These are phyloP conservation scores for Apodemus speciosus DNA, from an alignment of 2,113 vertebrate genomes.

Conservation along the genomic window DNA sequence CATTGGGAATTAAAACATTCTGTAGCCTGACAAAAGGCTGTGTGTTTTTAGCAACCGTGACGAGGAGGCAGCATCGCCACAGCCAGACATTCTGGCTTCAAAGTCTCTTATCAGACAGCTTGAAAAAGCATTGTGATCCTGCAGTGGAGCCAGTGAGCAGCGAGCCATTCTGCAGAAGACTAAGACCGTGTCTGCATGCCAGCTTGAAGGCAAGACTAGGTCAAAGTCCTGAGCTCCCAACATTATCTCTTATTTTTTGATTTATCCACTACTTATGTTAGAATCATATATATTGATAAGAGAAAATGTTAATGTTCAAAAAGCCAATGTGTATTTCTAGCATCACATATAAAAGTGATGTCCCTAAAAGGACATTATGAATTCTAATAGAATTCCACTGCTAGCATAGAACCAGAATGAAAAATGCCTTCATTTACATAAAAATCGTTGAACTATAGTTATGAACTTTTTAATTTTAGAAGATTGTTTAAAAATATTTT, in stretches of 20 bases:
- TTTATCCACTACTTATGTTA: neutral
- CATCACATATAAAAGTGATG: neutral
- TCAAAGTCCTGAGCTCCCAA: neutral
- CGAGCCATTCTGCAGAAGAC: neutral
- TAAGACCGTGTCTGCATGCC: fast-evolving
- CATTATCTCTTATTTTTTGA: constrained; percentile 14
- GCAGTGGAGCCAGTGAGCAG: constrained; percentile 21
- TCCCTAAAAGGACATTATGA: neutral
- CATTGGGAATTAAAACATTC: constrained; percentile 82
- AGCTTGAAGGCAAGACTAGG: neutral
- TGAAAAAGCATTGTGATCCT: constrained; percentile 59
- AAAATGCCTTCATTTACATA: neutral
- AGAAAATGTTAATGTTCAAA: constrained; percentile 40
- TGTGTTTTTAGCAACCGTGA: constrained; percentile 81
- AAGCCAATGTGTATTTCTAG: neutral
- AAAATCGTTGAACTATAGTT: neutral
- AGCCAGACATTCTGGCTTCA: constrained; percentile 66
- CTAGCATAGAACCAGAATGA: neutral
- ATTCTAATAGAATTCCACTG: neutral
- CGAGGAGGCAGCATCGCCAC: constrained; percentile 67
- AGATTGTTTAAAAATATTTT: constrained; percentile 1
- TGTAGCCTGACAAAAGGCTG: constrained; percentile 79
- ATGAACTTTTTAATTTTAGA: constrained; percentile 16
- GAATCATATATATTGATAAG: neutral
- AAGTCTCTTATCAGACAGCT: constrained; percentile 71